A percentile compares a stretch with the other conserved stretches of the same genome.
phyloP scores from a whole-genome alignment of 2,888 invertebrate genomes.

The Drosophila helvetica region DNA sequence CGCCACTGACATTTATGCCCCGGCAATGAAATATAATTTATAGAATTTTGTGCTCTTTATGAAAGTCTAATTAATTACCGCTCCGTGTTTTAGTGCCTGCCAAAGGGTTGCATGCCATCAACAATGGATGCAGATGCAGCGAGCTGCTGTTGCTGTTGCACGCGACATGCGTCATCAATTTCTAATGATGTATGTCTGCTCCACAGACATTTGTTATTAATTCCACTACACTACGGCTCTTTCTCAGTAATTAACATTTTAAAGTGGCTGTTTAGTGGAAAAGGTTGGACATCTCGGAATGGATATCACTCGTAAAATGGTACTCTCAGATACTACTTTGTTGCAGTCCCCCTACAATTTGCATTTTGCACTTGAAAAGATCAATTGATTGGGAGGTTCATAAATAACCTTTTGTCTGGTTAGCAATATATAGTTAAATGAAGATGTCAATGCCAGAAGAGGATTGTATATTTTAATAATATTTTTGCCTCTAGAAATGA shows the following conservation, averaged over 20 bases:
- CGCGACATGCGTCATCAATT: constrained; percentile 80
- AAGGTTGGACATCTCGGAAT: constrained; percentile 14
- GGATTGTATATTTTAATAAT: not conserved
- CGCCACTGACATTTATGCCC: constrained; percentile 68
- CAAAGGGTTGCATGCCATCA: constrained; percentile 65
- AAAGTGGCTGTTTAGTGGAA: constrained; percentile 32
- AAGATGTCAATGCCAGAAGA: not conserved
- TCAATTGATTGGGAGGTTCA: not conserved
- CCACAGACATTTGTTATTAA: constrained; percentile 65
- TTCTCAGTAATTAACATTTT: constrained; percentile 40
- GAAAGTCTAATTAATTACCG: constrained; percentile 77
- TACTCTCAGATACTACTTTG: constrained; percentile 10
- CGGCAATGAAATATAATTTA: constrained; percentile 72
- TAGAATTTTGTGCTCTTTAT: constrained; percentile 80
- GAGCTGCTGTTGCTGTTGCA: constrained; percentile 58
- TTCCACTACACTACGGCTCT: constrained; percentile 40
- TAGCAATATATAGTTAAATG: not conserved
- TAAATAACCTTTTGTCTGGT: not conserved
- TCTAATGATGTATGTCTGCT: constrained; percentile 76
- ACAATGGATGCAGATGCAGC: constrained; percentile 49
- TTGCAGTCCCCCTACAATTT: not conserved
- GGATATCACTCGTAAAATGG: constrained; percentile 5
- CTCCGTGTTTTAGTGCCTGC: constrained; percentile 53
- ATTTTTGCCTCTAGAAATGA: too few species aligned
- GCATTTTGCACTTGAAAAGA: not conserved